A percentile compares a stretch with the other conserved stretches of the same genome.
Conservation (phyloP, 2,888 invertebrate genomes). For the Anthrax anthrax region DNA sequence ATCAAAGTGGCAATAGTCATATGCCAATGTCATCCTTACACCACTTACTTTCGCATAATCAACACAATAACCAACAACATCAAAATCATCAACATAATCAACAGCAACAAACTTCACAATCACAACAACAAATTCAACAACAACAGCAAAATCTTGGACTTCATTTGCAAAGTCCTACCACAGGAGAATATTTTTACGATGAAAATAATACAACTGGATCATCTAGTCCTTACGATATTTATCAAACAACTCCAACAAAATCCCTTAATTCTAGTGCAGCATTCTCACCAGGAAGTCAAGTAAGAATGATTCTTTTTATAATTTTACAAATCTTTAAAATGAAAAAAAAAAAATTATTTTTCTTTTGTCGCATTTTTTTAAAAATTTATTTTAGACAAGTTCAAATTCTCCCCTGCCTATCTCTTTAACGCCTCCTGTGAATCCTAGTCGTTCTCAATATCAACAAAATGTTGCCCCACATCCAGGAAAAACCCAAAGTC, state of each 20-base stretch:
- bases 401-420: slow-evolving; percentile 39
- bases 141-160: slow-evolving; percentile 13
- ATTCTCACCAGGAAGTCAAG: slow-evolving; percentile 54
- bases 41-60: slow-evolving; percentile 18
- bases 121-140: slow-evolving; percentile 14
- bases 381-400: slow-evolving; percentile 25
- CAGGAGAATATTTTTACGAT: slow-evolving; percentile 12
- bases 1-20: no score
- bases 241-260: slow-evolving; percentile 33
- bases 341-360: no score
- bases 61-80: slow-evolving; percentile 15
- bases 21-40: slow-evolving; percentile 11
- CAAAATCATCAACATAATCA: slow-evolving; percentile 16
- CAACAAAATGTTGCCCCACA: slow-evolving; percentile 18
- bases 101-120: slow-evolving; percentile 18
- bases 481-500: slow-evolving; percentile 20
- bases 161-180: slow-evolving; percentile 13
- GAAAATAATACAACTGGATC: slow-evolving; percentile 22
- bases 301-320: slow-evolving; percentile 8
- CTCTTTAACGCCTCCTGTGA: slow-evolving; percentile 34
- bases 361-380: slow-evolving; percentile 4
- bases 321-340: no score
- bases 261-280: slow-evolving; percentile 31
- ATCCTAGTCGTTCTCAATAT: slow-evolving; percentile 28
- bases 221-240: slow-evolving; percentile 32